Conservation (phyloP, 2,888 invertebrate genomes). For the Synanthedon vespiformis region DNA sequence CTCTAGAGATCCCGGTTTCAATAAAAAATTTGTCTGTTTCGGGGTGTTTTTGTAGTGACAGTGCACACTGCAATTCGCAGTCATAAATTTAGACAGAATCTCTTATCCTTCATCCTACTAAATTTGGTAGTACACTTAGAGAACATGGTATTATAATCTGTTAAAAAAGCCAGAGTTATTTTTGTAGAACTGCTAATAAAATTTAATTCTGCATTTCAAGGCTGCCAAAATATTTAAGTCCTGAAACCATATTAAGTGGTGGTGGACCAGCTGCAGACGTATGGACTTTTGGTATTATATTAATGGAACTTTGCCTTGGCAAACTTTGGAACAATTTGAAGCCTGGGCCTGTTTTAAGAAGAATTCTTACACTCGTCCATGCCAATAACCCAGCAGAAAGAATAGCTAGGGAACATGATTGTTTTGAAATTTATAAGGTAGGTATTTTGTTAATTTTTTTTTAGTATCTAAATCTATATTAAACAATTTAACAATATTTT, state of each 20-base stretch:
- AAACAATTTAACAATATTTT: background rate
- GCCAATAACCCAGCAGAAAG: conserved; percentile 68
- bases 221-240: conserved; percentile 82
- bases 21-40: too few relatives aligned
- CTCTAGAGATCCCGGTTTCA: too few relatives aligned
- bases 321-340: conserved; percentile 81
- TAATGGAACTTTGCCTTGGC: conserved; percentile 82
- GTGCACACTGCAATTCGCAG: too few relatives aligned
- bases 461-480: background rate
- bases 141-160: too few relatives aligned
- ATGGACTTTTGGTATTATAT: conserved; percentile 94
- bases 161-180: too few relatives aligned
- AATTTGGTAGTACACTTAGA: too few relatives aligned
- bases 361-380: conserved; percentile 80
- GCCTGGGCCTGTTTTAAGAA: conserved; percentile 79
- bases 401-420: conserved; percentile 83
- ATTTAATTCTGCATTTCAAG: conserved; percentile 46
- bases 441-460: background rate
- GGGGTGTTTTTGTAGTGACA: too few relatives aligned
- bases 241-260: conserved; percentile 81
- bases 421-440: conserved; percentile 75
- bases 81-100: too few relatives aligned
- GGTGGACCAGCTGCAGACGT: conserved; percentile 87
- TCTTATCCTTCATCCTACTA: too few relatives aligned
- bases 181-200: background rate